These are phyloP conservation scores for Monochamus saltuarius DNA, from an alignment of 1,140 invertebrate species.

Conservation along the genomic window DNA sequence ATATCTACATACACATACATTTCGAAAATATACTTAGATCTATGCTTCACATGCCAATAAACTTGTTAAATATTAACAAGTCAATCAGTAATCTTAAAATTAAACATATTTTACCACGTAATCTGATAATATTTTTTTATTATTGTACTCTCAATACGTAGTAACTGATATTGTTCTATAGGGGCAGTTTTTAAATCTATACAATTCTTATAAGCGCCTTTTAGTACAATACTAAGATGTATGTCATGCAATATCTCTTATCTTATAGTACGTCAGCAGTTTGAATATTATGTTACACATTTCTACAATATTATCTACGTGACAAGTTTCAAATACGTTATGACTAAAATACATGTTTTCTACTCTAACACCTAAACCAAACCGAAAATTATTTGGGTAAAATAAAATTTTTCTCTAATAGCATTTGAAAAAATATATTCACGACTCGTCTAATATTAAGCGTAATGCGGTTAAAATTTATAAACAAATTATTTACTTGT, in stretches of 20 bases:
- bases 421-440: constrained; percentile 16
- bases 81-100: background rate
- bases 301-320: too few relatives aligned
- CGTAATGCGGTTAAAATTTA: constrained; percentile 15
- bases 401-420: background rate
- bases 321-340: too few relatives aligned
- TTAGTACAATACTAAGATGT: constrained; percentile 16
- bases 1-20: constrained; percentile 8
- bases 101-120: constrained; percentile 5
- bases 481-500: too few relatives aligned
- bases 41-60: background rate
- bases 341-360: background rate
- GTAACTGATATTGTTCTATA: constrained; percentile 35
- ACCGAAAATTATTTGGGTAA: constrained; percentile 12
- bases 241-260: constrained; percentile 9
- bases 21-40: background rate
- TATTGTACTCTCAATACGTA: constrained; percentile 21
- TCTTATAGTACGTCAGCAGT: constrained; percentile 27
- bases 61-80: background rate
- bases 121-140: constrained; percentile 4
- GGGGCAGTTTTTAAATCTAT: constrained; percentile 29
- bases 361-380: constrained; percentile 12
- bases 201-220: constrained; percentile 27
- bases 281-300: constrained; percentile 13
- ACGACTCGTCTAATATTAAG: constrained; percentile 8